A percentile compares a stretch with the other conserved stretches of the same genome.
Evolutionary conservation across 2,888 invertebrate species (phyloP).

Genomic region (Dorcus hopei): DNA sequence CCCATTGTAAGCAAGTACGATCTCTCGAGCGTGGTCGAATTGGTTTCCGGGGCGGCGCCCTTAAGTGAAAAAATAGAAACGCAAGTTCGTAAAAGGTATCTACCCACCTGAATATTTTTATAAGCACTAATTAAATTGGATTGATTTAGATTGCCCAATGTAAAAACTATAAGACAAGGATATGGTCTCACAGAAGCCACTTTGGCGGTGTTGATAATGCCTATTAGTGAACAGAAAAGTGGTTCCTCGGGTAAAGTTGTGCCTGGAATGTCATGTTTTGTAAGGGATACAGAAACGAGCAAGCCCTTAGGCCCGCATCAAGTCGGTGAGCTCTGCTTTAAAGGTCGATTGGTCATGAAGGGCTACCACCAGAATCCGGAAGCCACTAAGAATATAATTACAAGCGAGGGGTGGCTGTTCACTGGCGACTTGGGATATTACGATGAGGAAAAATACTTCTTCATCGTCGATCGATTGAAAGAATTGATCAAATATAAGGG

Average conservation of each 20-base stretch:
- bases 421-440: constrained; percentile 83
- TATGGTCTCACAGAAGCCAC: constrained; percentile 78
- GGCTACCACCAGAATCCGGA: constrained; percentile 69
- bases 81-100: constrained; percentile 10
- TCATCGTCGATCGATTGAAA: constrained; percentile 80
- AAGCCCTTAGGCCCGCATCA: constrained; percentile 58
- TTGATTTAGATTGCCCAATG: constrained; percentile 50
- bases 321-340: constrained; percentile 78
- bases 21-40: constrained; percentile 44
- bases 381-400: constrained; percentile 63
- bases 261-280: constrained; percentile 60
- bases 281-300: constrained; percentile 62
- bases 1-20: constrained; percentile 49
- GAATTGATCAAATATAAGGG: constrained; percentile 91
- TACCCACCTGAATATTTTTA: background rate
- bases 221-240: constrained; percentile 45
- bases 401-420: constrained; percentile 71
- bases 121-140: no score
- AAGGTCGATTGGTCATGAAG: constrained; percentile 59
- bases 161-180: constrained; percentile 62
- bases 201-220: constrained; percentile 52
- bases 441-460: constrained; percentile 73
- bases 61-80: constrained; percentile 9
- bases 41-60: constrained; percentile 52
- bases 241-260: constrained; percentile 65